These are phyloP conservation scores for Takifugu flavidus DNA, from an alignment of 2,113 vertebrate species.

Conservation along the genomic window DNA sequence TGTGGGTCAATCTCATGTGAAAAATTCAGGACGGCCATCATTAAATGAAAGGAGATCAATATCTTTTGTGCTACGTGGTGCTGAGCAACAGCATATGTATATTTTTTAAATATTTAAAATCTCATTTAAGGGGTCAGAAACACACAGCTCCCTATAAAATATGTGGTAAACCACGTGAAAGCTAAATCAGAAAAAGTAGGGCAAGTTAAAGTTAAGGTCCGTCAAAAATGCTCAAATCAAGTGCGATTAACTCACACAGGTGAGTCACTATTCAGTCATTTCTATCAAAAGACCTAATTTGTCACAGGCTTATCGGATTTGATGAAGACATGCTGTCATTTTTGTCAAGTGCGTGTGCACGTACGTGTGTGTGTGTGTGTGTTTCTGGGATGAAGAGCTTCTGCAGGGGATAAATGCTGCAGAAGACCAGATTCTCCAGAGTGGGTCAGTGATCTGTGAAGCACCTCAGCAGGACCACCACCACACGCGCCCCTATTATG, in stretches of 20 bases:
- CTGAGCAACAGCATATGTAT: neutral
- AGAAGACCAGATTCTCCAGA: conserved; percentile 59
- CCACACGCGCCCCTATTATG: conserved; percentile 37
- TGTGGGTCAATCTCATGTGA: conserved; percentile 35
- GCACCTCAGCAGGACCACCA: conserved; percentile 62
- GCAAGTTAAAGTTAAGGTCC: conserved; percentile 11
- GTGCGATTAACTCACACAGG: conserved; percentile 26
- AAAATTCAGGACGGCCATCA: conserved; percentile 24
- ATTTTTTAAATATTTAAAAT: too few species aligned
- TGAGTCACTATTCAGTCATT: conserved; percentile 34
- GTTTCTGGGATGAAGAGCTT: conserved; percentile 16
- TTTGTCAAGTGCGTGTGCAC: conserved; percentile 2
- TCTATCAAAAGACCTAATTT: conserved; percentile 43
- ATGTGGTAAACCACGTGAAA: too few species aligned
- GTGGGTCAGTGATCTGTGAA: conserved; percentile 60
- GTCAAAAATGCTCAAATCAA: conserved; percentile 10
- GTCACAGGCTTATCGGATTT: conserved; percentile 24
- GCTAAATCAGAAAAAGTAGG: conserved; percentile 7
- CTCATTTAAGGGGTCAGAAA: too few species aligned
- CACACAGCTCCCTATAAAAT: too few species aligned
- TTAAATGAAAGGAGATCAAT: conserved; percentile 42
- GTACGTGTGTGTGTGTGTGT: neutral
- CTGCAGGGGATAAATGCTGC: conserved; percentile 60
- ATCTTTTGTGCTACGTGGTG: neutral
- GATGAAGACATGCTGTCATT: conserved; percentile 21